Conservation (phyloP, 2,888 invertebrate species). For the Ochropleura leucogaster region DNA sequence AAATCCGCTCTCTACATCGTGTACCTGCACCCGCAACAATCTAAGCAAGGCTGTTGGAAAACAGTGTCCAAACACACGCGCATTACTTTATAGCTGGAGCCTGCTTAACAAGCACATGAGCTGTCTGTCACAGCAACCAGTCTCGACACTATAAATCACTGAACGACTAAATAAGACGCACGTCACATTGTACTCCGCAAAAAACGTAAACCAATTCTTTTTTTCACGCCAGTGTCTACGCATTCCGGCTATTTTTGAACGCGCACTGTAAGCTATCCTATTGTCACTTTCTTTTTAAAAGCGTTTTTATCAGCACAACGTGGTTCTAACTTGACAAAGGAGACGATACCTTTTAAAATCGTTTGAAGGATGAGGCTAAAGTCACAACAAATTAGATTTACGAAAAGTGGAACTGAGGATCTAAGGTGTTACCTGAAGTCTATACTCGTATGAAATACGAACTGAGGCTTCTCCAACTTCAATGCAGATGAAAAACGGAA, state of each 20-base stretch:
- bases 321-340: neutral
- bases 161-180: neutral
- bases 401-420: neutral
- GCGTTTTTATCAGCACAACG: neutral
- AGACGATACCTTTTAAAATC: neutral
- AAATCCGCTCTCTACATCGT: too few species aligned
- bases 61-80: too few species aligned
- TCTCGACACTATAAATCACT: conserved; percentile 4
- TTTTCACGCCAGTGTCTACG: conserved; percentile 23
- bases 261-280: conserved; percentile 19
- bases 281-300: conserved; percentile 1
- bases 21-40: too few species aligned
- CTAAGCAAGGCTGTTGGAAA: too few species aligned
- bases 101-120: neutral
- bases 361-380: conserved; percentile 1
- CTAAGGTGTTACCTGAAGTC: neutral
- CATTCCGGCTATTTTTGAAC: conserved; percentile 27
- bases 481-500: neutral
- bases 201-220: conserved; percentile 5
- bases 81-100: neutral
- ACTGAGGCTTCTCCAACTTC: neutral
- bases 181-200: neutral
- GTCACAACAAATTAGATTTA: neutral
- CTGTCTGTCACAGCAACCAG: neutral
- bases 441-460: neutral